Conservation (phyloP, 92 coral and sea anemone genomes). For the Phenganax subtilis region DNA sequence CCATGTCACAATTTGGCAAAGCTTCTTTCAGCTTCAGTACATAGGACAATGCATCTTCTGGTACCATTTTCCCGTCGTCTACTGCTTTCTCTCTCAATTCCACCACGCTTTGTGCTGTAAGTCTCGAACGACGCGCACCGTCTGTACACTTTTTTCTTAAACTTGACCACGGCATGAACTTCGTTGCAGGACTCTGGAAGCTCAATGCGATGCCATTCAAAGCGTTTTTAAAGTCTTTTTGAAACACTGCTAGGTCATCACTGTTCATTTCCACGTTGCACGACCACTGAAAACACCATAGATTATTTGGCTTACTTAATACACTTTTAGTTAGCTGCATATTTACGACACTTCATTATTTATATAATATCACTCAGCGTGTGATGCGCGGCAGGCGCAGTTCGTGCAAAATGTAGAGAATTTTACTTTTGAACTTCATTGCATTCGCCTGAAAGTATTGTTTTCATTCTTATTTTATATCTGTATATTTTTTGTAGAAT, state of each 20-base stretch:
- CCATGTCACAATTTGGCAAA: constrained; percentile 58
- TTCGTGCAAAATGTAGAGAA: no score
- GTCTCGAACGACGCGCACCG: constrained; percentile 61
- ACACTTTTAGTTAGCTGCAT: no score
- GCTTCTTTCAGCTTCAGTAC: constrained; percentile 56
- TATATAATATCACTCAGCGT: no score
- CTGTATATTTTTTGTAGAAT: no score
- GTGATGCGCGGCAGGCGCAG: no score
- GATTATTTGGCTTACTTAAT: no score
- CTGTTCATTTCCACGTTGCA: constrained; percentile 67
- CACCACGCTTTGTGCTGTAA: constrained; percentile 59
- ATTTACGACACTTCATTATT: no score
- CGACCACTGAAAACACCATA: constrained; percentile 51
- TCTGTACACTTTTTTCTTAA: constrained; percentile 58
- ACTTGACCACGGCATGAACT: constrained; percentile 20
- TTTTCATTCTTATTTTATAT: no score
- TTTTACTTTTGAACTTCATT: no score
- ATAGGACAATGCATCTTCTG: constrained; percentile 66
- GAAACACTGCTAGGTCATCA: constrained; percentile 58
- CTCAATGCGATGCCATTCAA: constrained; percentile 73
- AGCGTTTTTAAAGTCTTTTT: constrained; percentile 58
- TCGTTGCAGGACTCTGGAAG: constrained; percentile 64
- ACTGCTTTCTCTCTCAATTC: constrained; percentile 60
- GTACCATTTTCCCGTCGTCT: constrained; percentile 41
- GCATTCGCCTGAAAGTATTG: no score